Evolutionary conservation across 2,888 invertebrate species (phyloP).

Genomic region (Thysanoteuthis rhombus): DNA sequence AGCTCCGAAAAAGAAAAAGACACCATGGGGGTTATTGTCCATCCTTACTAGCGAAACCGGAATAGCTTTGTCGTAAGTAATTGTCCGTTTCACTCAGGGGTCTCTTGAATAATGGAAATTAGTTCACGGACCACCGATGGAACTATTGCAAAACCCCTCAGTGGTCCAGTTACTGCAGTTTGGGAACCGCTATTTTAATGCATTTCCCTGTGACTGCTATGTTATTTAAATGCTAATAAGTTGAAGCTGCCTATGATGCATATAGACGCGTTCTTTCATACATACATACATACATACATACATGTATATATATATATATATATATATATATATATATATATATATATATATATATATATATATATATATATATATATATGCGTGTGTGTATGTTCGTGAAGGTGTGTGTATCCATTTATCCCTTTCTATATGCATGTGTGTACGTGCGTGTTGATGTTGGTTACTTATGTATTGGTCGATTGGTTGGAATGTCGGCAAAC

Average conservation of each 20-base stretch:
- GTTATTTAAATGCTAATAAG: neutral
- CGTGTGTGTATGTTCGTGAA: neutral
- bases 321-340: neutral
- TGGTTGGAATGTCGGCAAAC: too few relatives aligned
- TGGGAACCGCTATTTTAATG: neutral
- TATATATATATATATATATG: neutral
- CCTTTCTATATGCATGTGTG: too few relatives aligned
- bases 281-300: neutral
- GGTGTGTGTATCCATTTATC: neutral
- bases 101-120: constrained; percentile 12
- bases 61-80: neutral
- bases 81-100: neutral
- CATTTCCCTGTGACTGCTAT: neutral
- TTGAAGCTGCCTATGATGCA: neutral
- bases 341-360: neutral
- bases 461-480: too few relatives aligned
- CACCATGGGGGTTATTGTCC: neutral
- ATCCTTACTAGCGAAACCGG: neutral
- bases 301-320: neutral
- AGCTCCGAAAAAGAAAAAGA: neutral
- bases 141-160: neutral
- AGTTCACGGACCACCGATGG: neutral
- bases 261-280: neutral
- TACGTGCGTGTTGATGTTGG: too few relatives aligned
- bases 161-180: constrained; percentile 12